phyloP scores from a whole-genome alignment of 2,888 invertebrate species.

The Leucophora obtusa region DNA sequence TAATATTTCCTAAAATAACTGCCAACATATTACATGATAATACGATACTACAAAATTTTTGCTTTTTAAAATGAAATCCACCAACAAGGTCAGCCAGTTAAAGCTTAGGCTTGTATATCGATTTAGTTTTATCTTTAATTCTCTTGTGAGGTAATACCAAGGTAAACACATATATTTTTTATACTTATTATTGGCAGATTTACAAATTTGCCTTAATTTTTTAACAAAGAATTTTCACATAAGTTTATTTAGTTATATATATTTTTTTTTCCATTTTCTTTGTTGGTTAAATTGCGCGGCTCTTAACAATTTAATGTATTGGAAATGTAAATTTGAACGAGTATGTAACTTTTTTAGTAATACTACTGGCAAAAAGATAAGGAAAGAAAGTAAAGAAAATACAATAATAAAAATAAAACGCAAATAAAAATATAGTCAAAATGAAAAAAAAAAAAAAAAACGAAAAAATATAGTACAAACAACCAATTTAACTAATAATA shows the following conservation, averaged over 20 bases:
- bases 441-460: no score
- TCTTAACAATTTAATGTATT: constrained; percentile 43
- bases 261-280: no score
- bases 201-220: constrained; percentile 12
- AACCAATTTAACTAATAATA: no score
- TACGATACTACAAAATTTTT: no score
- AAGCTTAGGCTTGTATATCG: neutral
- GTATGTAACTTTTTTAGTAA: constrained; percentile 1
- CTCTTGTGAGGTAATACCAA: constrained; percentile 4
- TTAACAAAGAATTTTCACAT: neutral
- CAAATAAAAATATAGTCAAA: constrained; percentile 1
- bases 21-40: no score
- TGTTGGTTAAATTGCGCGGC: constrained; percentile 15
- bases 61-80: neutral
- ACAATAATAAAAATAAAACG: neutral
- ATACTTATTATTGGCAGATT: constrained; percentile 1
- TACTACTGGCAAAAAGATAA: constrained; percentile 7
- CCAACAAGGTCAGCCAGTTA: neutral
- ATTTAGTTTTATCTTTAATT: neutral
- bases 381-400: neutral
- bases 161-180: neutral
- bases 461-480: no score
- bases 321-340: constrained; percentile 30
- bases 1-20: no score
- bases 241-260: no score